Evolutionary conservation across 2,113 vertebrate species (phyloP).

Genomic region (Arvicanthis niloticus): DNA sequence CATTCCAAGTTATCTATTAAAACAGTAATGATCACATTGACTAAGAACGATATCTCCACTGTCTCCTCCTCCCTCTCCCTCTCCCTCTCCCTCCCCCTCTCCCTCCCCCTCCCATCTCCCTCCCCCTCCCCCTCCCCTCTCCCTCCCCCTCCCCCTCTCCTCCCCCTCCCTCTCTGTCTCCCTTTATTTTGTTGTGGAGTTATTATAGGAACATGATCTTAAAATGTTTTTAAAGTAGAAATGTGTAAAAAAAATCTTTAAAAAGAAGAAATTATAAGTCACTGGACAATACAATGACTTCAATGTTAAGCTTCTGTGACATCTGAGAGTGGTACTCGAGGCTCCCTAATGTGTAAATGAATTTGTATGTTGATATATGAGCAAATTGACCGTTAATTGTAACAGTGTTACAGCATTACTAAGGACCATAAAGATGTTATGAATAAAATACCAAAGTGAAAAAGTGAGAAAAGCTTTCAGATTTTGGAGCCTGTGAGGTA

Average conservation of each 20-base stretch:
- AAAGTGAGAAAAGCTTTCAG: not conserved
- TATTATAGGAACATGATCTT: not conserved
- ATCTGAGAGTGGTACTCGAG: fast-evolving
- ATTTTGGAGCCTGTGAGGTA: not conserved
- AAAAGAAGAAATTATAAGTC: not conserved
- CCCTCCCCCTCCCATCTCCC: not conserved
- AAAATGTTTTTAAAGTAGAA: not conserved
- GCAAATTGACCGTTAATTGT: not conserved
- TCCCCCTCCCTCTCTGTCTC: not conserved
- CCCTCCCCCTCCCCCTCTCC: not conserved
- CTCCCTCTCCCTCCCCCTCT: not conserved
- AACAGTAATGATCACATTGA: not conserved
- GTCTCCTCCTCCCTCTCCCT: not conserved
- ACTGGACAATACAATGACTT: fast-evolving
- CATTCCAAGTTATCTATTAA: not conserved
- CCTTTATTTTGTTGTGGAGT: not conserved
- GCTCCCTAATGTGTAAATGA: not conserved
- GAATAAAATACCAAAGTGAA: not conserved
- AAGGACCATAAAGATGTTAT: not conserved
- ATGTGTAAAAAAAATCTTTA: not conserved
- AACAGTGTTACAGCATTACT: not conserved
- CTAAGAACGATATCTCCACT: not conserved
- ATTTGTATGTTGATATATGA: not conserved
- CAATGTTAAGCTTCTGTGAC: not conserved
- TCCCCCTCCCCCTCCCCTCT: not conserved